Percentiles rank a stretch among this genome's conserved stretches.
Evolutionary conservation across 2,113 vertebrate genomes (phyloP).

Genomic region (Noturus placidus): DNA sequence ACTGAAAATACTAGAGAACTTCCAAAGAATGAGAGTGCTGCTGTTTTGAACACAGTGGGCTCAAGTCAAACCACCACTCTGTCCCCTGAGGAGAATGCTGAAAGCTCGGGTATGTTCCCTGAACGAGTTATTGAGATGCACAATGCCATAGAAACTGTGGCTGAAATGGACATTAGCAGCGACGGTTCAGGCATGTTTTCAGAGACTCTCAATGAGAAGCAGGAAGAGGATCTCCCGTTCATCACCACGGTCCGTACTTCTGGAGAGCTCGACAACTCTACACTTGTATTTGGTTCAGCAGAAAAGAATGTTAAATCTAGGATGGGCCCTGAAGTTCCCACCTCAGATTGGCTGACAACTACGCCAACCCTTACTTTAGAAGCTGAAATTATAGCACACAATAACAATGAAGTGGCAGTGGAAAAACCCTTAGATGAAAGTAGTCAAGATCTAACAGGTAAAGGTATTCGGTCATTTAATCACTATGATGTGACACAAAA

Average conservation of each 20-base stretch:
- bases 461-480: constrained; percentile 14
- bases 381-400: neutral
- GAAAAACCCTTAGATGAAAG: neutral
- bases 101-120: neutral
- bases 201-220: neutral
- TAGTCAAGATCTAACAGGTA: neutral
- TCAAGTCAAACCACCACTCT: neutral
- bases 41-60: no score
- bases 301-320: neutral
- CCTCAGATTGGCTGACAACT: neutral
- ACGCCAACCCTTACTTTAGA: neutral
- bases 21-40: neutral
- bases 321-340: neutral
- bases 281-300: neutral
- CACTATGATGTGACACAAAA: neutral
- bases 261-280: neutral
- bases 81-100: neutral
- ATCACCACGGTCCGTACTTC: neutral
- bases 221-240: neutral
- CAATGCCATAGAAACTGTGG: neutral
- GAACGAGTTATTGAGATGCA: neutral
- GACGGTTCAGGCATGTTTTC: neutral
- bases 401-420: neutral
- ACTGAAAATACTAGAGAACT: neutral
- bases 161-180: neutral